These are phyloP conservation scores for Bombycilla garrulus DNA, from an alignment of 2,113 vertebrate species.

Conservation along the genomic window DNA sequence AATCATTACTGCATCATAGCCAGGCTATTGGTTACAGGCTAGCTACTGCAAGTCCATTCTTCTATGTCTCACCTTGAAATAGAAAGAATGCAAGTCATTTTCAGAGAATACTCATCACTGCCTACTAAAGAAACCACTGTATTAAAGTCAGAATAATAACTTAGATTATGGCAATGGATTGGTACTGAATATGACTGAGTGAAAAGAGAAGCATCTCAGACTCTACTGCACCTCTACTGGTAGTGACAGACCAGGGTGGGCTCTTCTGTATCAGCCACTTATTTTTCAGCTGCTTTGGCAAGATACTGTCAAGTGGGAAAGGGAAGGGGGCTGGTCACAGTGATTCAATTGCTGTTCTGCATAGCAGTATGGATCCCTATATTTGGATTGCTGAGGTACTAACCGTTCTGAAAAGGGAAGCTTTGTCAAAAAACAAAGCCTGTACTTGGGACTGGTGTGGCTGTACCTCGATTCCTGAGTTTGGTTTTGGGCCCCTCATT, in stretches of 20 bases:
- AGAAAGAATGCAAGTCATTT: background rate
- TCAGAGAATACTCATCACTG: background rate
- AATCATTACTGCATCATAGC: background rate
- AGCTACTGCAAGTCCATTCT: background rate
- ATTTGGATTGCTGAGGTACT: background rate
- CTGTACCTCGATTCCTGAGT: background rate
- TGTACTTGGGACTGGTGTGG: background rate
- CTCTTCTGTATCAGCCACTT: background rate
- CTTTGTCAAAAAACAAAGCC: background rate
- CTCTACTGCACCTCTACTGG: too few relatives aligned
- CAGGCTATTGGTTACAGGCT: background rate
- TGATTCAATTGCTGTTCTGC: background rate
- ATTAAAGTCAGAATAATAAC: background rate
- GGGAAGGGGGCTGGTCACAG: background rate
- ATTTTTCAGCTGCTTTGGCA: background rate
- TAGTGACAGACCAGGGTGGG: background rate
- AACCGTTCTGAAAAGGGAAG: background rate
- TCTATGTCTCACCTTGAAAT: background rate
- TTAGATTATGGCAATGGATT: background rate
- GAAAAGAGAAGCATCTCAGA: background rate
- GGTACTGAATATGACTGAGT: background rate
- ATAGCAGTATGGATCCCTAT: background rate
- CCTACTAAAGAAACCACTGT: background rate
- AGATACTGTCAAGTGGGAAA: background rate
- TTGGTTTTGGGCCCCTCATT: fast-evolving